These are phyloP conservation scores for Ecdyonurus torrentis DNA, from an alignment of 2,888 invertebrate genomes.

Conservation along the genomic window DNA sequence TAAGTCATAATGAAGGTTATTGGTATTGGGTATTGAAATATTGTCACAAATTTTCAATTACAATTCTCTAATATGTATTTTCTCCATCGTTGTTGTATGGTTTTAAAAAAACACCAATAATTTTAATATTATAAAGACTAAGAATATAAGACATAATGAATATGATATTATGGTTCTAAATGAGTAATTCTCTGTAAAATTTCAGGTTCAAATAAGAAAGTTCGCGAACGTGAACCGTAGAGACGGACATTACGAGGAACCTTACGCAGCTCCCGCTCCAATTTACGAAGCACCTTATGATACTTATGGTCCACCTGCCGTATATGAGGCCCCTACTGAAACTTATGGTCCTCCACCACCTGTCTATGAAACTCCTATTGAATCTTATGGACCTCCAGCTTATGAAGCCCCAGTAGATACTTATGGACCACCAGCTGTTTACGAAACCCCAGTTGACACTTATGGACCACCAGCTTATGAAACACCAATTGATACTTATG, in stretches of 20 bases:
- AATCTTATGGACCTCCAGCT: not conserved
- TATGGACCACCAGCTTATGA: not conserved
- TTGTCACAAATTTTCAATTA: too few species aligned
- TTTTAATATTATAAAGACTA: too few species aligned
- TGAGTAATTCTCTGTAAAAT: too few species aligned
- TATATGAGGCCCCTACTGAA: not conserved
- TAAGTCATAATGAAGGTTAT: too few species aligned
- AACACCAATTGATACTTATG: not conserved
- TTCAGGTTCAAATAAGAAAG: not conserved
- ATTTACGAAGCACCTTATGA: not conserved
- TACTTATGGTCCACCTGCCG: not conserved
- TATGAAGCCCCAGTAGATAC: not conserved
- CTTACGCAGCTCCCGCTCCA: not conserved
- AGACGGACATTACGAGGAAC: not conserved
- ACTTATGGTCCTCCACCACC: not conserved
- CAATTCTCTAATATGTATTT: too few species aligned
- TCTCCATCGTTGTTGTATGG: too few species aligned
- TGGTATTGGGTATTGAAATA: too few species aligned
- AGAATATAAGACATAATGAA: too few species aligned
- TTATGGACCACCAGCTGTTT: not conserved
- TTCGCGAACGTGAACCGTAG: not conserved
- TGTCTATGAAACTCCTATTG: not conserved
- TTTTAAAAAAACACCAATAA: too few species aligned
- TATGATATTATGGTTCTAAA: too few species aligned
- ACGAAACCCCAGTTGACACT: not conserved